These are phyloP conservation scores for Uromys caudimaculatus DNA, from an alignment of 2,797 vertebrate species.

Conservation along the genomic window DNA sequence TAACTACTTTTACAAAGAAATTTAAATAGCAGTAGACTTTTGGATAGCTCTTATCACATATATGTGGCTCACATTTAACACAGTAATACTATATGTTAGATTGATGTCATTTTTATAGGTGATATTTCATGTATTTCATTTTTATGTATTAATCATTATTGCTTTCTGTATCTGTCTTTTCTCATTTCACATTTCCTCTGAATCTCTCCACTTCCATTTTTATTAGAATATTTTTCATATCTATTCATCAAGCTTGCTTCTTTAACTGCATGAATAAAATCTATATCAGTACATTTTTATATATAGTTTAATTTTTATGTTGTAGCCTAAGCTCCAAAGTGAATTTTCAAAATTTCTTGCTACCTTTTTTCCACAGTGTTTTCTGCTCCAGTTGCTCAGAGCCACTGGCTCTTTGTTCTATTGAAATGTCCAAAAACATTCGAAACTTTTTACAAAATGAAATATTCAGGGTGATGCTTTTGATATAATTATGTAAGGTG, in stretches of 20 bases:
- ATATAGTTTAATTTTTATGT: not conserved
- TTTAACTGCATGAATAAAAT: not conserved
- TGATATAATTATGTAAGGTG: conserved; percentile 25
- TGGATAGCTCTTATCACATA: not conserved
- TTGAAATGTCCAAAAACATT: conserved; percentile 51
- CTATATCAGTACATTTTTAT: not conserved
- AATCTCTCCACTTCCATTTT: not conserved
- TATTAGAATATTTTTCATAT: not conserved
- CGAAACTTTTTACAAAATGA: conserved; percentile 23
- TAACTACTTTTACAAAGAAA: not conserved
- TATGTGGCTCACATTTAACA: not conserved
- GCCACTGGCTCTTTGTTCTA: not conserved
- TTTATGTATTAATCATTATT: not conserved
- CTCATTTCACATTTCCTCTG: not conserved
- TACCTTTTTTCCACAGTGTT: not conserved
- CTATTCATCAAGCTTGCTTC: not conserved
- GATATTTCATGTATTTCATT: not conserved
- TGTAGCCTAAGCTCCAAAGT: not conserved
- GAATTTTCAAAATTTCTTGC: not conserved
- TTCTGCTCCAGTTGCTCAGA: conserved; percentile 51
- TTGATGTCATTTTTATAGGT: not conserved
- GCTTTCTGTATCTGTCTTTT: not conserved
- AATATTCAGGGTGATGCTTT: conserved; percentile 61
- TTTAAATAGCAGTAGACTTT: not conserved
- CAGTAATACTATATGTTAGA: not conserved